Conservation (phyloP, 2,797 vertebrate species). For the Coregonus sp. region DNA sequence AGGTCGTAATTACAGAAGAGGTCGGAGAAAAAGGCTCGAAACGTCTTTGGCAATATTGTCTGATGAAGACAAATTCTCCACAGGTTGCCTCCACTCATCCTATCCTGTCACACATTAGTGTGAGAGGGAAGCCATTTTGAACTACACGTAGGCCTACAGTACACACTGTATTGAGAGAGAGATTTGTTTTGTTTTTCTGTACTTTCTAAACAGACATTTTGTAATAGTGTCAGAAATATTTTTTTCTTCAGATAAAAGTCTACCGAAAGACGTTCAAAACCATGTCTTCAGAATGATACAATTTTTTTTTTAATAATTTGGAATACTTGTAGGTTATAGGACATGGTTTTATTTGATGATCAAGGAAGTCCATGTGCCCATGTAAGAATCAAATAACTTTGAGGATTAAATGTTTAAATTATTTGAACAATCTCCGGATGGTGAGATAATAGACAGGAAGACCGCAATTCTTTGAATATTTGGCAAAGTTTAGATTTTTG, state of each 20-base stretch:
- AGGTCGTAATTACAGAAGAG: constrained; percentile 63
- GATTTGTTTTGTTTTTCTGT: background rate
- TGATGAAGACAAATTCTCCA: constrained; percentile 64
- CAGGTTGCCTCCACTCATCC: constrained; percentile 51
- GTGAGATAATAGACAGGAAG: background rate
- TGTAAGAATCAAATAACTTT: background rate
- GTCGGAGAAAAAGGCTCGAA: constrained; percentile 54
- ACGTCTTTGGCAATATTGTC: constrained; percentile 56
- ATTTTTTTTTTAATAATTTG: background rate
- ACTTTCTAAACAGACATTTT: background rate
- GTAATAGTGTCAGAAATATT: background rate
- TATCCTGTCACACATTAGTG: constrained; percentile 17
- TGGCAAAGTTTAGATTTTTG: no score
- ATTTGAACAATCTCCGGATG: background rate
- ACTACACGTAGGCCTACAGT: background rate
- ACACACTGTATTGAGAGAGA: background rate
- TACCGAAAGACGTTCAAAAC: no score
- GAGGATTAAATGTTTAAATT: background rate
- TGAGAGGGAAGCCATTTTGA: constrained; percentile 17
- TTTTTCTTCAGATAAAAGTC: no score
- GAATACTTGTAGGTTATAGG: background rate
- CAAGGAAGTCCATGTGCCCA: background rate
- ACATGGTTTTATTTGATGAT: background rate
- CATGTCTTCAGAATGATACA: no score
- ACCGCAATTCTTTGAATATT: no score